Base-by-base conservation (phyloP, 2,888 invertebrate genomes). In the Cheilosia pagana region DNA sequence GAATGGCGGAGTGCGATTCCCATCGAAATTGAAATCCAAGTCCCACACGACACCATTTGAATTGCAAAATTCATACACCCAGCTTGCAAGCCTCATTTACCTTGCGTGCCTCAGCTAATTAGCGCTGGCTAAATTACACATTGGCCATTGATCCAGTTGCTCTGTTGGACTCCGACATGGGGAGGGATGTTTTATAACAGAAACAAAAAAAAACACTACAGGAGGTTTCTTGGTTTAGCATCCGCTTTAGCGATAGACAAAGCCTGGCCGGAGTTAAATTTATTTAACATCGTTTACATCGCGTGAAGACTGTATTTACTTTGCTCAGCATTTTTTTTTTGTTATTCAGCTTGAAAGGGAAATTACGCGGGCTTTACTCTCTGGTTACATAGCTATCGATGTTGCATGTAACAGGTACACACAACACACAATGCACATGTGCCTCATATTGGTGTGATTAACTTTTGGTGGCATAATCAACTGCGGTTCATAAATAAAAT, bases 281-380 rank as follows among this genome's bases (percentile, higher is more conserved):
- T 53, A 21, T 59, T 81, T 71, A 77, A 77, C 81, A 59, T 53
- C 70, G 45, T 43, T 81, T 71, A 59, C 52, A 77, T 81, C 63
- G 81, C 81, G 70, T 81, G 81, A 19, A 28, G 5, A 12, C 3
- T 16, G 19, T 19, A 43, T 12, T 55, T 59, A 43, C 55, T 67
- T 67, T 52, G 25, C 41, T n/a, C 41, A 31, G 19, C 10, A 23
- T 62, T 25, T 50, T 21, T 57, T 50, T 39, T 21, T 55, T 59
- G 14, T 28, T 25, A 25, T 50, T 50, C 50, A 50, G 52, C 41
- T 45, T 48, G 74, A 62, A 62, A 52, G 62, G 60, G 62, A 72
- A 72, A 72, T 53, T 60, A 43, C 53, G 28, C 52, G 21, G 16
- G 23, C 21, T 23, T 21, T 63, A 59, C 31, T 52, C 31, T 60